Percentiles rank a stretch among this genome's conserved stretches.
phyloP scores from a whole-genome alignment of 2,797 vertebrate species.

The Cygnus olor region DNA sequence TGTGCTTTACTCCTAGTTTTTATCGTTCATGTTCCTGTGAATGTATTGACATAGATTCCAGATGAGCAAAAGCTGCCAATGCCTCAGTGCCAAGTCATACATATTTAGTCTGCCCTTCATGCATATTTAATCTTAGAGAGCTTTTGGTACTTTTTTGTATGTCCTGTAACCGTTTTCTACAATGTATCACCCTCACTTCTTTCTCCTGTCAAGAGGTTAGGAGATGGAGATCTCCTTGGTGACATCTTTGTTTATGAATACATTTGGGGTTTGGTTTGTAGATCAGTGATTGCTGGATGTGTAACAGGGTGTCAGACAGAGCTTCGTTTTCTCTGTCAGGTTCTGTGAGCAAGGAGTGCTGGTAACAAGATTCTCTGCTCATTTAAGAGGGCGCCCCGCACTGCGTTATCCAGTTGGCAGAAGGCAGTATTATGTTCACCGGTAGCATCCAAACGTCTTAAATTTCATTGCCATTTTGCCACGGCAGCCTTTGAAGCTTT shows the following conservation, averaged over 20 bases:
- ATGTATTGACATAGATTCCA: background rate
- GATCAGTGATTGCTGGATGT: accelerated
- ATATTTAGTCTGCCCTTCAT: background rate
- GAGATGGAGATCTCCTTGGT: background rate
- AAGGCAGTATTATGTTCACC: background rate
- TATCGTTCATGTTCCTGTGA: accelerated
- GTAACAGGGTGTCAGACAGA: accelerated
- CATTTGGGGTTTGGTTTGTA: background rate
- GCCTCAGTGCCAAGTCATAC: background rate
- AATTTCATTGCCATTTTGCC: background rate
- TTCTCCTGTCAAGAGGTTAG: background rate
- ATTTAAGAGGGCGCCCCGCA: background rate
- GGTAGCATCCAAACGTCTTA: background rate
- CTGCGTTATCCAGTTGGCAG: background rate
- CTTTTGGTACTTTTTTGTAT: background rate
- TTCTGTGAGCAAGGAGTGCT: background rate
- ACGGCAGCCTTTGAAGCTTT: accelerated
- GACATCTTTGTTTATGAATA: background rate
- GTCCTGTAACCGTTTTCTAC: background rate
- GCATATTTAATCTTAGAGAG: background rate
- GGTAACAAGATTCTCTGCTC: background rate
- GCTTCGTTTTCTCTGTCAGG: accelerated
- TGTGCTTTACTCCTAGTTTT: background rate
- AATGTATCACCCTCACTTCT: background rate
- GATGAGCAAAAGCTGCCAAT: background rate